These are phyloP conservation scores for Misgurnus mizolepis DNA, from an alignment of 2,113 vertebrate species.

Conservation along the genomic window DNA sequence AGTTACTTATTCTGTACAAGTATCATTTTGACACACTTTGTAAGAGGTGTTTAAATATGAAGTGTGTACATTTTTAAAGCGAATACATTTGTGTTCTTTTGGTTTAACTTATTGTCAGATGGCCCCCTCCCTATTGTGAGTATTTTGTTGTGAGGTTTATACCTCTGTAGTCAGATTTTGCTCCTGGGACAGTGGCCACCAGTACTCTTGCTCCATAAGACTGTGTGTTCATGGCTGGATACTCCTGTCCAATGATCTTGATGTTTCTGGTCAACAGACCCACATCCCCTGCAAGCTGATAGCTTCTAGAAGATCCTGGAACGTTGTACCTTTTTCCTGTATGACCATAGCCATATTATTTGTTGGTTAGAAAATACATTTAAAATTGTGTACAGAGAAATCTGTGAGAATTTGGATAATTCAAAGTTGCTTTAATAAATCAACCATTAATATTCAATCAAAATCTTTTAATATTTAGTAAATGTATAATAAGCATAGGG, in stretches of 20 bases:
- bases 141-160: not conserved
- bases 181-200: constrained; percentile 73
- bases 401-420: too few species aligned
- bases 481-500: too few species aligned
- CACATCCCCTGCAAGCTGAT: constrained; percentile 81
- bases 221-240: constrained; percentile 71
- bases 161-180: constrained; percentile 77
- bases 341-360: not conserved
- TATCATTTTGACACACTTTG: too few species aligned
- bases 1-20: too few species aligned
- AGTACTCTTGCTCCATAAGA: constrained; percentile 83
- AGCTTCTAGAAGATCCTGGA: constrained; percentile 66
- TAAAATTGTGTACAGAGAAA: too few species aligned
- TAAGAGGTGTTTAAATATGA: too few species aligned
- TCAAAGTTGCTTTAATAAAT: too few species aligned
- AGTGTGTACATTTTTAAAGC: not conserved
- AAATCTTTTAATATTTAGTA: too few species aligned
- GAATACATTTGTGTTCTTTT: not conserved
- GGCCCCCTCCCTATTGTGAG: not conserved
- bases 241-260: constrained; percentile 79
- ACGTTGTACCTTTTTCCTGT: constrained; percentile 75
- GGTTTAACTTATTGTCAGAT: not conserved
- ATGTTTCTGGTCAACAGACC: constrained; percentile 83
- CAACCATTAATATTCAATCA: too few species aligned
- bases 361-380: too few species aligned